These are phyloP conservation scores for Acromyrmex heyeri DNA, from an alignment of 1,140 invertebrate species.

Conservation along the genomic window DNA sequence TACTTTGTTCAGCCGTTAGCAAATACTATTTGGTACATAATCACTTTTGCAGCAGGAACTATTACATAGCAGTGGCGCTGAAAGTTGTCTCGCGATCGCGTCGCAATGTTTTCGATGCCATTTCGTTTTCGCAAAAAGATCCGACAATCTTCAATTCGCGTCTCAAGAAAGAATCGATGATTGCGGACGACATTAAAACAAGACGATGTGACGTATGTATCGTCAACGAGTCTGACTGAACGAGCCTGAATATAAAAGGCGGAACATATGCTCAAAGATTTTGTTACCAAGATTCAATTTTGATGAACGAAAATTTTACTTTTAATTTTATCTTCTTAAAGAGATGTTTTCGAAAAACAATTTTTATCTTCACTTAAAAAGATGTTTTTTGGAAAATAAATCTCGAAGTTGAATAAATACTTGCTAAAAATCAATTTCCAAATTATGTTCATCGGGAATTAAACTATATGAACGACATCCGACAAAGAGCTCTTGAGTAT, in stretches of 20 bases:
- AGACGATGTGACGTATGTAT: conserved; percentile 39
- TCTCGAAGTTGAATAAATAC: not conserved
- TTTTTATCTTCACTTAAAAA: not conserved
- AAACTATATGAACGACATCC: not conserved
- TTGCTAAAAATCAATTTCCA: not conserved
- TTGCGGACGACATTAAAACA: not conserved
- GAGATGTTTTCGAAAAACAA: not conserved
- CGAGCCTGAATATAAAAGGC: conserved; percentile 39
- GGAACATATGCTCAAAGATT: not conserved
- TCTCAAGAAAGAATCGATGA: not conserved
- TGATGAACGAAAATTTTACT: not conserved
- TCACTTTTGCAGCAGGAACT: conserved; percentile 84
- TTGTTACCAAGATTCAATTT: conserved; percentile 11
- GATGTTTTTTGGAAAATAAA: not conserved
- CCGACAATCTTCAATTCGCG: not conserved
- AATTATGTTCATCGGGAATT: not conserved
- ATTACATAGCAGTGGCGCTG: conserved; percentile 73
- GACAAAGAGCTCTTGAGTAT: not conserved
- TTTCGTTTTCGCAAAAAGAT: conserved; percentile 17
- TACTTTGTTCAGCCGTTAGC: conserved; percentile 68
- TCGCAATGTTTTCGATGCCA: conserved; percentile 56
- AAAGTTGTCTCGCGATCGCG: conserved; percentile 40
- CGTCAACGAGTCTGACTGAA: conserved; percentile 45
- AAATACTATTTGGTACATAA: conserved; percentile 84
- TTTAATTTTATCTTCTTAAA: not conserved